Evolutionary conservation across 2,888 invertebrate genomes (phyloP).

Genomic region (Apeira syringaria): DNA sequence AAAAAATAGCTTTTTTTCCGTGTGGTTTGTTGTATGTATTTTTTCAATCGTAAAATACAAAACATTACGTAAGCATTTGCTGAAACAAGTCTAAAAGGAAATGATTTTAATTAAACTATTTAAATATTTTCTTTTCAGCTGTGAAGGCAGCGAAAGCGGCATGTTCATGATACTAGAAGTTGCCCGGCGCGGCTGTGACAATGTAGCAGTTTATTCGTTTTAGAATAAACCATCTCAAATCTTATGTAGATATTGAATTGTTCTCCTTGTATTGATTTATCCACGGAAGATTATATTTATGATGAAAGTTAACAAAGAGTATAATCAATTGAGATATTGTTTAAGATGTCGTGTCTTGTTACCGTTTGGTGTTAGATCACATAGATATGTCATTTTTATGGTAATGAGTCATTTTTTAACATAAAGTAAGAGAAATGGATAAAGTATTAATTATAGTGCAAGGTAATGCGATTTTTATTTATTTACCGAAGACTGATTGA

Average conservation of each 20-base stretch:
- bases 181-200: constrained; percentile 25
- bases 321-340: constrained; percentile 17
- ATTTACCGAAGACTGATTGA: constrained; percentile 44
- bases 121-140: constrained; percentile 53
- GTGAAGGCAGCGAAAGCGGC: constrained; percentile 81
- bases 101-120: too few relatives aligned
- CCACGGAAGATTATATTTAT: too few relatives aligned
- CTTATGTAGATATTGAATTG: constrained; percentile 15
- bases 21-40: too few relatives aligned
- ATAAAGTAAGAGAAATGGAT: constrained; percentile 7
- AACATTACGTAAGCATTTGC: too few relatives aligned
- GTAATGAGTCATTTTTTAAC: constrained; percentile 1
- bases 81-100: too few relatives aligned
- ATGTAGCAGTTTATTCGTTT: constrained; percentile 62
- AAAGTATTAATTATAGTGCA: constrained; percentile 7
- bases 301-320: not conserved
- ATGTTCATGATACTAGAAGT: constrained; percentile 63
- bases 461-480: constrained; percentile 8
- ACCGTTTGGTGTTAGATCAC: constrained; percentile 16
- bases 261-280: not conserved
- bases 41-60: too few relatives aligned
- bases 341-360: constrained; percentile 12
- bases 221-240: constrained; percentile 54
- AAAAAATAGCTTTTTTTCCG: too few relatives aligned
- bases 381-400: not conserved